Percentiles rank a stretch among this genome's conserved stretches.
Conservation (phyloP, 2,113 vertebrate genomes). For the Synchiropus splendidus region DNA sequence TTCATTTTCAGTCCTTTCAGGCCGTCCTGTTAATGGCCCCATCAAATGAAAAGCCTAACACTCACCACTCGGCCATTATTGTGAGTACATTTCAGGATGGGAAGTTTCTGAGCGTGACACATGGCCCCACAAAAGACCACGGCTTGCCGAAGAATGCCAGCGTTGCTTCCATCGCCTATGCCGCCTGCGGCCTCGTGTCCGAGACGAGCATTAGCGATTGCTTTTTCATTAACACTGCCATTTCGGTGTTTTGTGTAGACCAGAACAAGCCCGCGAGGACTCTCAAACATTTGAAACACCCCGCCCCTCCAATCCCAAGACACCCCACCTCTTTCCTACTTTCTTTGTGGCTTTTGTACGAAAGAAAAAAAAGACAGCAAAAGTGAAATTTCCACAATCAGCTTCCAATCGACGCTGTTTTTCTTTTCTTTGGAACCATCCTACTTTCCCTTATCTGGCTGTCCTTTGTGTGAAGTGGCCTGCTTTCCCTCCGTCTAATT, state of each 20-base stretch:
- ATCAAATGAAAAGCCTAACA: conserved; percentile 76
- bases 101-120: conserved; percentile 73
- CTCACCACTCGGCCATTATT: conserved; percentile 63
- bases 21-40: conserved; percentile 49
- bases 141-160: conserved; percentile 65
- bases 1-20: conserved; percentile 91
- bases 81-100: conserved; percentile 71
- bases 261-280: conserved; percentile 76
- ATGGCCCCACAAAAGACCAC: conserved; percentile 78
- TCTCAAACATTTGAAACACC: conserved; percentile 23
- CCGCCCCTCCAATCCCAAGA: conserved; percentile 46
- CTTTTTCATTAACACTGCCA: conserved; percentile 83
- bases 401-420: conserved; percentile 69
- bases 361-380: conserved; percentile 57
- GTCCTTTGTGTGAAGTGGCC: conserved; percentile 53
- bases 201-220: conserved; percentile 80
- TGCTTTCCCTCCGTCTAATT: conserved; percentile 71
- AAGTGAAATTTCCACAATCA: conserved; percentile 78
- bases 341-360: conserved; percentile 54
- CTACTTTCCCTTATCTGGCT: conserved; percentile 1
- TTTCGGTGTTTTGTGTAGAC: conserved; percentile 77
- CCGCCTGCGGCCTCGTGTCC: conserved; percentile 81
- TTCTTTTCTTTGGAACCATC: conserved; percentile 22
- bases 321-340: conserved; percentile 26
- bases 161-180: conserved; percentile 71